Conservation (phyloP, 2,113 vertebrate species). For the Hemichromis elongatus region DNA sequence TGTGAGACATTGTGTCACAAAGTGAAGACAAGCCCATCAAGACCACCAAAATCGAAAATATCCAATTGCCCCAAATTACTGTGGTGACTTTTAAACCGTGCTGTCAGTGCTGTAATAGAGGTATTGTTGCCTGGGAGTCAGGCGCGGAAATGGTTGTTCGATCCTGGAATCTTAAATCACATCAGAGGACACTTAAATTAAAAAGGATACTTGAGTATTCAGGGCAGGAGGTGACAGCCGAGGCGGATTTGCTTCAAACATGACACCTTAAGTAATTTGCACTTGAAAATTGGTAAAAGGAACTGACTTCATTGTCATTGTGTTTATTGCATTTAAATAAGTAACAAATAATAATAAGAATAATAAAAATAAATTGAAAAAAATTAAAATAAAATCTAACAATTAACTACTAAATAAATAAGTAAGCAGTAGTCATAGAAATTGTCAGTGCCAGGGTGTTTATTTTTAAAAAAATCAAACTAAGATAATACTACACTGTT, state of each 20-base stretch:
- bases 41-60: background rate
- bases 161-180: conserved; percentile 4
- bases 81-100: background rate
- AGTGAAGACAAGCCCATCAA: background rate
- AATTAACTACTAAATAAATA: no score
- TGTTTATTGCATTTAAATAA: background rate
- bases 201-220: background rate
- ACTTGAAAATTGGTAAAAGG: background rate
- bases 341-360: background rate
- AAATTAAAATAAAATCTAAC: no score
- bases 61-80: background rate
- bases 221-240: background rate
- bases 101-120: background rate
- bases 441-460: no score
- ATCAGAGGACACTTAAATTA: background rate
- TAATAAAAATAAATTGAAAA: no score
- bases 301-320: background rate
- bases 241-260: background rate
- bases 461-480: background rate
- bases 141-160: background rate
- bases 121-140: background rate
- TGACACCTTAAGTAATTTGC: background rate
- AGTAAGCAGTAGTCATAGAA: no score
- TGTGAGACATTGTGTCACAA: background rate
- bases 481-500: background rate